These are phyloP conservation scores for Nylanderia fulva DNA, from an alignment of 1,140 invertebrate genomes.

Conservation along the genomic window DNA sequence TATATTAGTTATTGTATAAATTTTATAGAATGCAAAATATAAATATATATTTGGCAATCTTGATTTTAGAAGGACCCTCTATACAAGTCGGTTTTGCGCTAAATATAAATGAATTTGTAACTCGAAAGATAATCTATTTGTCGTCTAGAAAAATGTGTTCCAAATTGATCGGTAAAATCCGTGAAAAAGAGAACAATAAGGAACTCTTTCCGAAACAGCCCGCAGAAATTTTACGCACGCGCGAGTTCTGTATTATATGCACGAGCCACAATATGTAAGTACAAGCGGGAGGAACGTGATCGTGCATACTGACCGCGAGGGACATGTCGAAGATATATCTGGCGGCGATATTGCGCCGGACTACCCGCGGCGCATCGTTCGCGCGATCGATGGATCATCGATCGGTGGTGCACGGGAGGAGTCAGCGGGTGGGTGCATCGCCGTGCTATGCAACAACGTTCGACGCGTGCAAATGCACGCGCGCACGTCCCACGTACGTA, in stretches of 20 bases:
- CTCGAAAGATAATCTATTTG: neutral
- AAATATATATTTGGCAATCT: too few species aligned
- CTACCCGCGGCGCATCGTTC: slow-evolving; percentile 73
- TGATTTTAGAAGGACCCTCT: too few species aligned
- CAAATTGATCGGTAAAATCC: neutral
- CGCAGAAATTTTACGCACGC: neutral
- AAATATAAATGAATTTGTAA: too few species aligned
- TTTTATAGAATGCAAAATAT: too few species aligned
- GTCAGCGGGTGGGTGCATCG: slow-evolving; percentile 67
- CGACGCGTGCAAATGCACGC: slow-evolving; percentile 43
- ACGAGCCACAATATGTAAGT: slow-evolving; percentile 37
- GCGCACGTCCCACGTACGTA: slow-evolving; percentile 38
- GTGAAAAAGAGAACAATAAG: neutral
- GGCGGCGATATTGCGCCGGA: slow-evolving; percentile 63
- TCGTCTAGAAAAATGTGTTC: neutral
- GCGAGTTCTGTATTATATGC: slow-evolving; percentile 19
- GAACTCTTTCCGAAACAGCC: neutral
- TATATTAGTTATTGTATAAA: too few species aligned
- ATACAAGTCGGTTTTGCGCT: too few species aligned
- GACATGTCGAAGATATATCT: slow-evolving; percentile 68
- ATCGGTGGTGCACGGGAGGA: slow-evolving; percentile 55
- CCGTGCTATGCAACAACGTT: slow-evolving; percentile 45
- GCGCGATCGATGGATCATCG: slow-evolving; percentile 76
- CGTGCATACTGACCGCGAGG: slow-evolving; percentile 67
- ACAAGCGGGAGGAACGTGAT: slow-evolving; percentile 59